A percentile compares a stretch with the other conserved stretches of the same genome.
Evolutionary conservation across 1,140 invertebrate species (phyloP).

Genomic region (Cotesia glomerata): DNA sequence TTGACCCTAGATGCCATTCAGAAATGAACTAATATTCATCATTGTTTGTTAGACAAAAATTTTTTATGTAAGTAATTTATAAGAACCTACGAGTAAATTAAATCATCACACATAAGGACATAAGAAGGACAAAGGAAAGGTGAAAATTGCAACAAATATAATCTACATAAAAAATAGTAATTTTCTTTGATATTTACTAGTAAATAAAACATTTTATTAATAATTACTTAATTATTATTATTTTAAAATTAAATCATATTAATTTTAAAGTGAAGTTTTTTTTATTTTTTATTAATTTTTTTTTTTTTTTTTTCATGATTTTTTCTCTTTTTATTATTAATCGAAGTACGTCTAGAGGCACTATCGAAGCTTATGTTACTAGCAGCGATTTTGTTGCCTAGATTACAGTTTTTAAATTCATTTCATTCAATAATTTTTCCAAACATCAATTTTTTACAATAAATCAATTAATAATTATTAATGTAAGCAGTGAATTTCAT

Average conservation of each 20-base stretch:
- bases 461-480: too few species aligned
- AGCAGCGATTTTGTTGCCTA: constrained; percentile 32
- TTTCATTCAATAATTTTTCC: constrained; percentile 31
- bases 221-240: constrained; percentile 18
- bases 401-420: constrained; percentile 41
- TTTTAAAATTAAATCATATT: neutral
- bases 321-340: neutral
- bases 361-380: constrained; percentile 53
- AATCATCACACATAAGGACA: too few species aligned
- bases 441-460: neutral
- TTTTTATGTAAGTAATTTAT: too few species aligned
- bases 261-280: too few species aligned
- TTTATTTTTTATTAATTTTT: too few species aligned
- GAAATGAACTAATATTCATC: too few species aligned
- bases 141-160: too few species aligned
- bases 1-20: too few species aligned
- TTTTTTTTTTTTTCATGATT: neutral
- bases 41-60: too few species aligned
- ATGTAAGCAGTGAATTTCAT: constrained; percentile 14
- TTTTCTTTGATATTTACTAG: constrained; percentile 13
- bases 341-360: constrained; percentile 52
- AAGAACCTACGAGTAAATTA: too few species aligned
- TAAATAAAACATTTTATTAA: constrained; percentile 29
- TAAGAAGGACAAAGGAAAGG: too few species aligned
- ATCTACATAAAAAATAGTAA: neutral